phyloP scores from a whole-genome alignment of 2,888 invertebrate genomes.

The Chrysotoxum bicinctum region DNA sequence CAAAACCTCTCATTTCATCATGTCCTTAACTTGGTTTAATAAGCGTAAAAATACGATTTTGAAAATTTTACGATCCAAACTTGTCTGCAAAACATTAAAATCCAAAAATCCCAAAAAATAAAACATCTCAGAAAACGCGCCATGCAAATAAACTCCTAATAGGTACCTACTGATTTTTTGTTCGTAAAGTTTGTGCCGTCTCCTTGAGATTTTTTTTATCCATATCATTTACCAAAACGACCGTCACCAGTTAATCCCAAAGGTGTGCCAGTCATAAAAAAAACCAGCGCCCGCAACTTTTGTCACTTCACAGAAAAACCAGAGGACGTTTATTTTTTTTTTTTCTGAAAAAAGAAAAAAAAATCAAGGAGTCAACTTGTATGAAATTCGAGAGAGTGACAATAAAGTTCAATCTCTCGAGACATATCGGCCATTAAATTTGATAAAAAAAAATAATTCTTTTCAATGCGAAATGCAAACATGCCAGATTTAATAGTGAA shows the following conservation, averaged over 20 bases:
- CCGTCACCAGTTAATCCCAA: constrained; percentile 42
- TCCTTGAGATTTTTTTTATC: constrained; percentile 7
- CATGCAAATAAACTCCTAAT: constrained; percentile 9
- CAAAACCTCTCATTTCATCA: not conserved
- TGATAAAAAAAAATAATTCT: constrained; percentile 29
- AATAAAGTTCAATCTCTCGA: constrained; percentile 60
- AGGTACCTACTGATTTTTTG: constrained; percentile 15
- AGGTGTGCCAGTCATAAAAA: constrained; percentile 52
- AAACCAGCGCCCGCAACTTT: constrained; percentile 16
- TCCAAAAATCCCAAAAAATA: not conserved
- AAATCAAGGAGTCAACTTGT: constrained; percentile 18
- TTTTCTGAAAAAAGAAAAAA: not conserved
- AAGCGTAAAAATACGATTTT: not conserved
- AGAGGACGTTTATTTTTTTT: not conserved
- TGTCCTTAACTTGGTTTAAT: not conserved
- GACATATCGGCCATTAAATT: constrained; percentile 57
- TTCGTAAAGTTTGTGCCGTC: constrained; percentile 2
- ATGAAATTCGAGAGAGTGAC: constrained; percentile 39
- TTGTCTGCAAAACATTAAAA: constrained; percentile 12
- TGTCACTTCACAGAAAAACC: constrained; percentile 29
- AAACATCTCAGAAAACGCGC: not conserved
- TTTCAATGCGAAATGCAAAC: constrained; percentile 19
- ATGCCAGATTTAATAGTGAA: not conserved
- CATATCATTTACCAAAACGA: constrained; percentile 60
- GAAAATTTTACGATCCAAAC: constrained; percentile 10